These are phyloP conservation scores for Tyrannus savana DNA, from an alignment of 2,113 vertebrate genomes.

Conservation along the genomic window DNA sequence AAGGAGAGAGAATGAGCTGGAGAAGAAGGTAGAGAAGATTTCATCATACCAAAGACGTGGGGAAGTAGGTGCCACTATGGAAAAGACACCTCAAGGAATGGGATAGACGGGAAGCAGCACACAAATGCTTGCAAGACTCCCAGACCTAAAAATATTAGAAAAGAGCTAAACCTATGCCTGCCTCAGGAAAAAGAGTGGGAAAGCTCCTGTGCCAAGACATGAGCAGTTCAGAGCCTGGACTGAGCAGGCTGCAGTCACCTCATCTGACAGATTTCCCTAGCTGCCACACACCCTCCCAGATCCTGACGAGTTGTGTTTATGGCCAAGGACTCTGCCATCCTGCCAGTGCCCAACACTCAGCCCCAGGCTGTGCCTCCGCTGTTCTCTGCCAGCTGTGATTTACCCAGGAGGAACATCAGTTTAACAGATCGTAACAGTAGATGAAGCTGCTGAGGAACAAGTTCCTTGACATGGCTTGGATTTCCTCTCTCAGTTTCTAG, in stretches of 20 bases:
- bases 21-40: neutral
- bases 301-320: neutral
- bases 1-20: neutral
- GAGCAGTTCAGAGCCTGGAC: neutral
- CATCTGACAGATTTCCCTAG: neutral
- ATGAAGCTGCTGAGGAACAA: neutral
- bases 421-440: neutral
- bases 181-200: neutral
- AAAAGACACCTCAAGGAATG: neutral
- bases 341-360: neutral
- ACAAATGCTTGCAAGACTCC: neutral
- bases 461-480: neutral
- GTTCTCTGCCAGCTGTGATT: neutral
- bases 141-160: neutral
- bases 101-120: neutral
- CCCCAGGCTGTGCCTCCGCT: neutral
- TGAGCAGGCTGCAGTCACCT: neutral
- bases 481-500: neutral
- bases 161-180: neutral
- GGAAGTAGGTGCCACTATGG: rapidly evolving
- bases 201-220: neutral
- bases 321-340: neutral
- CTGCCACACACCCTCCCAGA: neutral
- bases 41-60: neutral
- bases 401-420: neutral